phyloP scores from a whole-genome alignment of 2,888 invertebrate genomes.

The Ormyrus nitidulus region DNA sequence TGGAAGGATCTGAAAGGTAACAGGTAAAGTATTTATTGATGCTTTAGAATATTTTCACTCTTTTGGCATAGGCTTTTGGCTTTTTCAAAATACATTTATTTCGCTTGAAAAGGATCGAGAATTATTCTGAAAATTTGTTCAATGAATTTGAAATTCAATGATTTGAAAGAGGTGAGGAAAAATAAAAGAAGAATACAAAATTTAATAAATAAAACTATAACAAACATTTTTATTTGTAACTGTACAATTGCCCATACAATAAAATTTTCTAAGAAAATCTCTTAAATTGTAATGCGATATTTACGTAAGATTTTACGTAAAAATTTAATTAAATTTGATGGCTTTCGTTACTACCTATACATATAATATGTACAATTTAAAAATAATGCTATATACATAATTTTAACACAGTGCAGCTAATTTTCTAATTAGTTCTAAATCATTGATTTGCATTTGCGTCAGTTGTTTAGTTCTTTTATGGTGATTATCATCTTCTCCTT shows the following conservation, averaged over 20 bases:
- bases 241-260: constrained; percentile 10
- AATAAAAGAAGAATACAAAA: background rate
- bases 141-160: no score
- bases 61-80: background rate
- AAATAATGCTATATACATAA: background rate
- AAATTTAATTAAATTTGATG: background rate
- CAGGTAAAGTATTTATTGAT: no score
- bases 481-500: constrained; percentile 54
- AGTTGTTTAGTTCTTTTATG: constrained; percentile 84
- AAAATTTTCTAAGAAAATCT: background rate
- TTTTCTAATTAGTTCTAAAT: constrained; percentile 83
- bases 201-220: constrained; percentile 17
- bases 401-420: constrained; percentile 77
- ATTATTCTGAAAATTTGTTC: no score
- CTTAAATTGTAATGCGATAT: background rate
- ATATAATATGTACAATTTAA: constrained; percentile 1
- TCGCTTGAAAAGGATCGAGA: no score
- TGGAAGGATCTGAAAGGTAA: no score
- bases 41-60: background rate
- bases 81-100: background rate
- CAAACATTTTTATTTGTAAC: constrained; percentile 30
- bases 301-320: background rate
- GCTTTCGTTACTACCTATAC: background rate
- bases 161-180: no score
- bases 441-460: constrained; percentile 84